These are phyloP conservation scores for Abrostola triplasia DNA, from an alignment of 2,888 invertebrate genomes.

Conservation along the genomic window DNA sequence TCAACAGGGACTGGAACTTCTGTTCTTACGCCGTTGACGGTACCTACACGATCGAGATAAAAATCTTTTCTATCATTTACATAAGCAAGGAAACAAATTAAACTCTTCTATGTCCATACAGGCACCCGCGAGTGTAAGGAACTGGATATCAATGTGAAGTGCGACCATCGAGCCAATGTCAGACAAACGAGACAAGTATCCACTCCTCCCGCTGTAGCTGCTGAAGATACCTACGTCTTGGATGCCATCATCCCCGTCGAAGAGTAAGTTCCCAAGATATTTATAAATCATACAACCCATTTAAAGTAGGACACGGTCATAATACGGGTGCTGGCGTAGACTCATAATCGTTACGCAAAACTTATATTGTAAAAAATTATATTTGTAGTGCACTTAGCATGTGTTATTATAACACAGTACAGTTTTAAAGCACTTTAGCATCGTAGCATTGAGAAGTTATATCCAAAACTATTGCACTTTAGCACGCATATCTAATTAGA, in stretches of 20 bases:
- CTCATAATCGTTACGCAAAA: slow-evolving; percentile 38
- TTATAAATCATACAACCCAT: slow-evolving; percentile 10
- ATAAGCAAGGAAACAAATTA: background rate
- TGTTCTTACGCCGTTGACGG: slow-evolving; percentile 97
- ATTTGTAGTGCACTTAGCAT: slow-evolving; percentile 63
- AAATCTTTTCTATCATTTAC: background rate
- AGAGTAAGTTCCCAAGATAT: slow-evolving; percentile 90
- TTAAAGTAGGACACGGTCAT: slow-evolving; percentile 29
- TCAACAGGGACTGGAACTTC: slow-evolving; percentile 99
- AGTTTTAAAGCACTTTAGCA: slow-evolving; percentile 35
- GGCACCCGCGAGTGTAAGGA: slow-evolving; percentile 96
- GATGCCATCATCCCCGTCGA: slow-evolving; percentile 94
- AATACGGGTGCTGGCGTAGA: slow-evolving; percentile 64
- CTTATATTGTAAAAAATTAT: slow-evolving; percentile 39
- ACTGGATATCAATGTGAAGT: slow-evolving; percentile 96
- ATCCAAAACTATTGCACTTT: slow-evolving; percentile 55
- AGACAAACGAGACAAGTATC: slow-evolving; percentile 90
- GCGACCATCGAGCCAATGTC: slow-evolving; percentile 92
- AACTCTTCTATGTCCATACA: slow-evolving; percentile 49
- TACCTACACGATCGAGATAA: slow-evolving; percentile 57
- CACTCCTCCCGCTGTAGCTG: slow-evolving; percentile 87
- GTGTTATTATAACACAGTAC: slow-evolving; percentile 57
- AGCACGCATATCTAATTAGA: background rate
- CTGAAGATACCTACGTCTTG: slow-evolving; percentile 94
- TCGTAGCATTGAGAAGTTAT: slow-evolving; percentile 36